Base-by-base conservation (phyloP, 1,140 invertebrate genomes). In the Leguminivora glycinivorella region DNA sequence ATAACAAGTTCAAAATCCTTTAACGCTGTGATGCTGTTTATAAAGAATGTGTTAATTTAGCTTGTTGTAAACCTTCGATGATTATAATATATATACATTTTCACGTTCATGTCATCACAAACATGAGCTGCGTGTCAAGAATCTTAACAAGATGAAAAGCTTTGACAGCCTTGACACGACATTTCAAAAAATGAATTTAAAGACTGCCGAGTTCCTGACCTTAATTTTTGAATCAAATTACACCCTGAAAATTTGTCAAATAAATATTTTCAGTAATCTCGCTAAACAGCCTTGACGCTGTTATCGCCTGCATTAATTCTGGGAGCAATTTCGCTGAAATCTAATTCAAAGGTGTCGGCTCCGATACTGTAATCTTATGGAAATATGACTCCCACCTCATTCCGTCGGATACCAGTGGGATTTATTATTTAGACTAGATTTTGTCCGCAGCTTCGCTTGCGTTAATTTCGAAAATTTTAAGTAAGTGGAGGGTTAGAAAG, bases 341-440 rank as follows among this genome's bases (percentile, higher is more conserved):
- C 25, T 63, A 63, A 63, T 63, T 34, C 58, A 29, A 63, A 63
- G 26, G 26, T 29, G 56, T 34, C 58, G 10, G 10, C 58, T 29
- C 22, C 26, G 22, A 63, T 63, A 31, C 25, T 31, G 25, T 63
- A 29, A 63, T 63, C 58, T 63, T 29, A 29, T 26, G 22, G 14
- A 29, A 29, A 63, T 63, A 63, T 29, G 58, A 63, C 25, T 63
- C 29, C 25, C 58, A 17, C 19, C 58, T 63, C 58, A 63, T 63
- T 31, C 17, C 58, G 26, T n/a, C 14, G 58, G 58, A 29, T 63
- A 31, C 58, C 47, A 6, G 26, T 31, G 58, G 58, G 58, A 31
- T 63, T 60, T 63, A 63, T 63, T 63, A 63, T 63, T 63, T n/a
- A n/a, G n/a, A n/a, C n/a, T n/a, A n/a, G n/a, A n/a, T n/a, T n/a